Evolutionary conservation across 30 jellyfish, hydroid and myxozoan species (phyloP), one percentile per base, ranked within the genome.

Genomic region (Pelagia noctiluca): DNA sequence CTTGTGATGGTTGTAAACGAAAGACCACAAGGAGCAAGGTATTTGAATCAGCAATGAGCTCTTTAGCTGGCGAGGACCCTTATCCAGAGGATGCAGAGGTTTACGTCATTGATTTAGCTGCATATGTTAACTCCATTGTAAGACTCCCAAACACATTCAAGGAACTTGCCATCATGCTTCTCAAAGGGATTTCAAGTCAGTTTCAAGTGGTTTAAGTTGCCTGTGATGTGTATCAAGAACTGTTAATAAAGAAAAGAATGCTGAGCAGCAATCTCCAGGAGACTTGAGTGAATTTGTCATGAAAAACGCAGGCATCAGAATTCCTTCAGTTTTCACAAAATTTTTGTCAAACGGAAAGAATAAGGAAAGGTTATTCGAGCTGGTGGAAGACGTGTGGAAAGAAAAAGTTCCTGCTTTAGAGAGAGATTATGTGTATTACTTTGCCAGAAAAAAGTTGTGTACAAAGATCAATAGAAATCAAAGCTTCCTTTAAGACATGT

Each of bases 41-140:
- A 60, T 60, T 60, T 60, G 72, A 60, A n/a, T 10, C 72, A n/a
- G 72, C 72, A 60, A 60, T 60, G 30, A 60, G 72, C 72, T 60
- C 72, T 26, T n/a, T 26, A n/a, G 35, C 21, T n/a, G 21, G 10
- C 22, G 72, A 60, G 35, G 72, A n/a, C 35, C 10, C 30, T 60
- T 60, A 22, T n/a, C 34, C 35, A 10, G 22, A 60, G 11, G 35
- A 60, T 60, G 34, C 72, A n/a, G 21, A 22, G 34, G 35, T 22
- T 26, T 60, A 60, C 21, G 35, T 60, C 10, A n/a, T 60, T n/a
- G 72, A 60, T 60, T 26, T 4, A 5, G 72, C 35, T 24, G 72
- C 72, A 22, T n/a, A 22, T 22, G 35, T 60, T 60, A 4, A 24
- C 30, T n/a, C 34, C 35, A n/a, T 60, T 26, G 21, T 60, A 60